These are phyloP conservation scores for Progne subis DNA, from an alignment of 2,113 vertebrate species.

Conservation along the genomic window DNA sequence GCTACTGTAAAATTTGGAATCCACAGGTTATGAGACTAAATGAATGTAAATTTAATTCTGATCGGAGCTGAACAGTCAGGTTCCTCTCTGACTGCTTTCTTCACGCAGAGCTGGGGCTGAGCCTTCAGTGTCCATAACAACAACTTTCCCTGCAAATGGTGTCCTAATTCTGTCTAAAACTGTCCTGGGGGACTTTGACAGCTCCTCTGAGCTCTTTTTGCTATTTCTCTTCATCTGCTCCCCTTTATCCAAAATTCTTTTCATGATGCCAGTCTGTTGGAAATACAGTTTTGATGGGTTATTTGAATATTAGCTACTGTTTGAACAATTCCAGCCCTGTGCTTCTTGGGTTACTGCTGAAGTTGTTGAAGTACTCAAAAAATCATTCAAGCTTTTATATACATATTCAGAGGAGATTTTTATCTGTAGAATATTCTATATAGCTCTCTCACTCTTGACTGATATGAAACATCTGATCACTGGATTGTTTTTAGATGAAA, in stretches of 20 bases:
- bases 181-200: constrained; percentile 66
- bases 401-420: constrained; percentile 24
- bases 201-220: constrained; percentile 58
- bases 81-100: constrained; percentile 19
- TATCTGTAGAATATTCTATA: constrained; percentile 25
- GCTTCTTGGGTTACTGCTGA: constrained; percentile 33
- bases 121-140: constrained; percentile 65
- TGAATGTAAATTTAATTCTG: constrained; percentile 35
- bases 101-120: not conserved
- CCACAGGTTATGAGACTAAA: not conserved
- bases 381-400: not conserved
- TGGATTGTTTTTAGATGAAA: not conserved
- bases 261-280: constrained; percentile 43
- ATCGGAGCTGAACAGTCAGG: not conserved
- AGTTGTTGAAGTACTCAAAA: constrained; percentile 2
- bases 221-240: constrained; percentile 61
- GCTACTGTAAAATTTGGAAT: not conserved
- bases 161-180: constrained; percentile 70
- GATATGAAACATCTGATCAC: not conserved
- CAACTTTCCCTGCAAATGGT: constrained; percentile 50
- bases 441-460: not conserved
- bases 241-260: constrained; percentile 64
- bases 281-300: constrained; percentile 30
- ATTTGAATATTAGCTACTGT: constrained; percentile 50
- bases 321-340: constrained; percentile 14